phyloP scores from a whole-genome alignment of 2,888 invertebrate genomes.

The Shargacucullia verbasci region DNA sequence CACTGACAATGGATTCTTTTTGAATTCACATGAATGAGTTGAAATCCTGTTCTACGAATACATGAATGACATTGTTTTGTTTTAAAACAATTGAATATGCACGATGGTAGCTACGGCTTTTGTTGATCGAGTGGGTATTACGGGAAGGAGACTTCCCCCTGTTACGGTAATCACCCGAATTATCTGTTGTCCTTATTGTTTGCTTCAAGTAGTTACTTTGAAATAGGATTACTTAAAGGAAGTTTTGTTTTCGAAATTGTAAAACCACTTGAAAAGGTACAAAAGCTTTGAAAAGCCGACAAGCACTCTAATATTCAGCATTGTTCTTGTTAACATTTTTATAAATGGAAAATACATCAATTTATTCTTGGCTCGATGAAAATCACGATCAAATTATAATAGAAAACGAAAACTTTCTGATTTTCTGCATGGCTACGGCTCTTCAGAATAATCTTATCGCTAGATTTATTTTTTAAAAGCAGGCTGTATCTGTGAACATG shows the following conservation, averaged over 20 bases:
- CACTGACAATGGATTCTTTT: constrained; percentile 80
- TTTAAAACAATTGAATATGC: constrained; percentile 78
- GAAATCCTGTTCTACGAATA: constrained; percentile 81
- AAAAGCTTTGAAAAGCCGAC: not conserved
- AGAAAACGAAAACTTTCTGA: too few relatives aligned
- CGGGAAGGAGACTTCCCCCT: constrained; percentile 58
- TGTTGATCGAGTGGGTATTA: constrained; percentile 68
- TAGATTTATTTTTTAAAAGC: constrained; percentile 29
- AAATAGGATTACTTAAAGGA: constrained; percentile 26
- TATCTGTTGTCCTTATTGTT: constrained; percentile 49
- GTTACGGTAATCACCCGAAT: constrained; percentile 58
- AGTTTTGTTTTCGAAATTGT: constrained; percentile 20
- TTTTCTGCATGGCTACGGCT: too few relatives aligned
- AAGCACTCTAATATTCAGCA: not conserved
- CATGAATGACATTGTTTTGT: constrained; percentile 76
- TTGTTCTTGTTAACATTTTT: not conserved
- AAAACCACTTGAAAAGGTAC: constrained; percentile 11
- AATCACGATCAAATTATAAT: too few relatives aligned
- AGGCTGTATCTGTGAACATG: constrained; percentile 67
- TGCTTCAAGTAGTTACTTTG: constrained; percentile 33
- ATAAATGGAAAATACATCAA: too few relatives aligned
- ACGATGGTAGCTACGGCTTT: constrained; percentile 62
- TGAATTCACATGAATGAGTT: constrained; percentile 73
- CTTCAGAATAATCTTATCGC: constrained; percentile 1
- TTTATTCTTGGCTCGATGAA: too few relatives aligned